Evolutionary conservation across 37 sponge, comb jelly and placozoan genomes (phyloP).

Genomic region (Ianthella basta): DNA sequence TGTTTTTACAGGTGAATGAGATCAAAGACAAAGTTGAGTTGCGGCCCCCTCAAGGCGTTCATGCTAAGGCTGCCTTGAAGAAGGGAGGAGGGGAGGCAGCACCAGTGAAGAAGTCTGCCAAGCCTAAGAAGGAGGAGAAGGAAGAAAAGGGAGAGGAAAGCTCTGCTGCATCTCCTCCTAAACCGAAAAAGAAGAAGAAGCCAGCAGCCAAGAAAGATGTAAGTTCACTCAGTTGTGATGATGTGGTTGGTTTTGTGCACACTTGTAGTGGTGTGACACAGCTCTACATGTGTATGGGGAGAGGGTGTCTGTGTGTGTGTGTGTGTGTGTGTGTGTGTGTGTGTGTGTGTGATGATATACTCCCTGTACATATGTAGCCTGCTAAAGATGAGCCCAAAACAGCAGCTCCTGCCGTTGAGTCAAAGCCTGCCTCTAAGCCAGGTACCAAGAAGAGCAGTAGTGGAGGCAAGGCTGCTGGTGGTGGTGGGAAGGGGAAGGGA

Average conservation of each 20-base stretch:
- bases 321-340: neutral
- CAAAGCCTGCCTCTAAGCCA: neutral
- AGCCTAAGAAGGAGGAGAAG: constrained; percentile 30
- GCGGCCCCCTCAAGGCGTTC: constrained; percentile 57
- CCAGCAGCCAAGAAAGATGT: constrained; percentile 8
- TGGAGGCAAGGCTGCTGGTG: neutral
- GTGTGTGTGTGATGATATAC: too few species aligned
- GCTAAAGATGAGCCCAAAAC: neutral
- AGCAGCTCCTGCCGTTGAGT: neutral
- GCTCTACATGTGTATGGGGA: neutral
- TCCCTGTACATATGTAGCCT: too few species aligned
- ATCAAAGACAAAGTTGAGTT: constrained; percentile 74
- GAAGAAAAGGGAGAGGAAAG: neutral
- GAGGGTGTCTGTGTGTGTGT: neutral
- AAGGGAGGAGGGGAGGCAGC: neutral
- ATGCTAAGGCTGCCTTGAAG: constrained; percentile 43
- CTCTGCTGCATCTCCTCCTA: neutral
- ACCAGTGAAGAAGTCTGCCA: constrained; percentile 39
- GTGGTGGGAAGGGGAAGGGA: constrained; percentile 40
- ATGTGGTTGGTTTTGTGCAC: too few species aligned
- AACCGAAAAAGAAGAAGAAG: constrained; percentile 39
- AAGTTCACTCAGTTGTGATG: constrained; percentile 1
- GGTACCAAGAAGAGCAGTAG: constrained; percentile 11
- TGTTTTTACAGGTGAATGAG: constrained; percentile 63
- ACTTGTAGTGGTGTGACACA: too few species aligned